Evolutionary conservation across 2,113 vertebrate genomes (phyloP), one percentile per base, ranked within the genome.

Genomic region (Dissostichus mawsoni): DNA sequence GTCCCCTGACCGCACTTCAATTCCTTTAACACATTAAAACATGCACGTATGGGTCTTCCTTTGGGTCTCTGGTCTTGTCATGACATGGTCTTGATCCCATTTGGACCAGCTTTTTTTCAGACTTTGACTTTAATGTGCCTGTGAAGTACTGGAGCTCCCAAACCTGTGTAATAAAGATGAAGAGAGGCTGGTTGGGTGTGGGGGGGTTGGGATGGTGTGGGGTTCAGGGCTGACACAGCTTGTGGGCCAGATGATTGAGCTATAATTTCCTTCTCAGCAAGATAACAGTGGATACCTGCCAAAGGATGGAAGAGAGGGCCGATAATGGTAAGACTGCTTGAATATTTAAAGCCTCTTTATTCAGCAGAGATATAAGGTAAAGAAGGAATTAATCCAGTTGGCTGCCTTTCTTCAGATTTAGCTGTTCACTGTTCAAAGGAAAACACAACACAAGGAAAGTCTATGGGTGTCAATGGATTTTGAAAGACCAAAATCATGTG

Each of bases 201-300:
- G 13, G 45, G 16, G 45, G 58, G 58, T 59, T 76, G 71, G 67
- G 67, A 59, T 69, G 63, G 71, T 59, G 71, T 44, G 69, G 71
- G 68, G 65, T 74, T 73, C 25, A 53, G 71, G 64, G 66, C 70
- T 84, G 84, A 93, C 92, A 90, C 83, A 70, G 78, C 80, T 79
- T 83, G 80, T 82, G 83, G 84, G 90, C 74, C 75, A 77, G 29
- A 89, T 91, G 87, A 93, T 91, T 89, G 85, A 88, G 87, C 80
- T 87, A 85, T 93, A 91, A 92, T 94, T 92, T 93, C 84, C 82
- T 86, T 74, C 58, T 58, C 18, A 81, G 82, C 77, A 81, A 67
- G 92, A 92, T 94, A 93, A 93, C 76, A 72, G 78, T 74, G 78
- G 80, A 72, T 78, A 72, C 81, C 86, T 93, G 89, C 82, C 89